Evolutionary conservation across 2,888 invertebrate species (phyloP).

Genomic region (Lycophotia porphyrea): DNA sequence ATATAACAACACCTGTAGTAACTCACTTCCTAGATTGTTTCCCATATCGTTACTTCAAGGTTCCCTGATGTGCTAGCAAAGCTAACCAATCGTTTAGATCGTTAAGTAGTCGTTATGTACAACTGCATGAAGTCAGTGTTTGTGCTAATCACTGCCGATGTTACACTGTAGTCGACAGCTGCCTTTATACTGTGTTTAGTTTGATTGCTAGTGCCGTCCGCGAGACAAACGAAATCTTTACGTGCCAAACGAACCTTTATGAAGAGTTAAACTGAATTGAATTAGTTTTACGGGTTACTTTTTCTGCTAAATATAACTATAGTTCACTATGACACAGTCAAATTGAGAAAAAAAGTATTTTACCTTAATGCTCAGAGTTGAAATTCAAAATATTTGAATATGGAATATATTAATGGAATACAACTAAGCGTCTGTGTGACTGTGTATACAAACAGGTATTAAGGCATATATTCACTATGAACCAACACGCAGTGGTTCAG

Average conservation of each 20-base stretch:
- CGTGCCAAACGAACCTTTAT: slow-evolving; percentile 82
- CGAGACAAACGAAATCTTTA: slow-evolving; percentile 78
- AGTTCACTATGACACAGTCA: too few relatives aligned
- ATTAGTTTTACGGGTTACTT: slow-evolving; percentile 47
- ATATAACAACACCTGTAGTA: not conserved
- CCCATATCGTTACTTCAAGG: not conserved
- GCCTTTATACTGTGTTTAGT: slow-evolving; percentile 50
- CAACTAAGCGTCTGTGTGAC: too few relatives aligned
- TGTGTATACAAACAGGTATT: too few relatives aligned
- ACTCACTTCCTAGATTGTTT: not conserved
- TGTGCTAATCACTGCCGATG: not conserved
- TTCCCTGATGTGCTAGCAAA: slow-evolving; percentile 25
- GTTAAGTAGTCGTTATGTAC: not conserved
- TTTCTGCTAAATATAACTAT: not conserved
- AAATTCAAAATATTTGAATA: too few relatives aligned
- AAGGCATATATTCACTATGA: too few relatives aligned
- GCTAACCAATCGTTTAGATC: slow-evolving; percentile 11
- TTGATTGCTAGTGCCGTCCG: slow-evolving; percentile 86
- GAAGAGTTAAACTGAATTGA: slow-evolving; percentile 62
- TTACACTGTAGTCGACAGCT: slow-evolving; percentile 40
- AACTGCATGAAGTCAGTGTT: not conserved
- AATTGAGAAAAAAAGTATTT: not conserved
- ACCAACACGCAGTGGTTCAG: too few relatives aligned
- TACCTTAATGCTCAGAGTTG: too few relatives aligned
- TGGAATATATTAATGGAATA: too few relatives aligned